phyloP scores from a whole-genome alignment of 2,113 vertebrate genomes.

The Embiotoca jacksoni region DNA sequence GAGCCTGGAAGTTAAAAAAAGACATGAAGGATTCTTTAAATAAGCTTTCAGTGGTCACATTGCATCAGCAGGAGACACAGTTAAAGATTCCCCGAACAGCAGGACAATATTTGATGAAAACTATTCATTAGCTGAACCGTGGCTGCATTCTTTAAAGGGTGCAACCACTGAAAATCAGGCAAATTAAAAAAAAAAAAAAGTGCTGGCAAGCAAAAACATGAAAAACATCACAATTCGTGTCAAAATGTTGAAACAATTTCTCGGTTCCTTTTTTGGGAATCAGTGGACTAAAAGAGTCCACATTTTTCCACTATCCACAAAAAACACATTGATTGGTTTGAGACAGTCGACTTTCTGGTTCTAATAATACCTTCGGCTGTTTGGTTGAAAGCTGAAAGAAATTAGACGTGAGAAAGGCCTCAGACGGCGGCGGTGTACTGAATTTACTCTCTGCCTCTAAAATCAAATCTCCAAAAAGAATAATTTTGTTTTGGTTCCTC shows the following conservation, averaged over 20 bases:
- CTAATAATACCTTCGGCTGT: constrained; percentile 3
- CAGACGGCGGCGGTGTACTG: constrained; percentile 19
- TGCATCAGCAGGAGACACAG: constrained; percentile 14
- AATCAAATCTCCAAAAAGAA: constrained; percentile 62
- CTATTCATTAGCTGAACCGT: constrained; percentile 9
- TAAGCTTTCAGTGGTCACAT: not conserved
- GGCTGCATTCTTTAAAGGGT: not conserved
- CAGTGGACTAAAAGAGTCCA: no score
- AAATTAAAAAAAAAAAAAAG: no score
- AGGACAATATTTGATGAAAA: not conserved
- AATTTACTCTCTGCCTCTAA: constrained; percentile 56
- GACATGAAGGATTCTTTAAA: not conserved
- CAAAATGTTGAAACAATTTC: not conserved
- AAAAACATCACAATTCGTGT: not conserved
- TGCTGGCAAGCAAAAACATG: no score
- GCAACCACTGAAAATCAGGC: no score
- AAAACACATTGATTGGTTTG: not conserved
- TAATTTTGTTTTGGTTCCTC: constrained; percentile 18
- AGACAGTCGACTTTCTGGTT: not conserved
- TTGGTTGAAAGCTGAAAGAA: constrained; percentile 21
- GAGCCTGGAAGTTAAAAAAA: not conserved
- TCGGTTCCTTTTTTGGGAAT: not conserved
- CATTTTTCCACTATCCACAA: no score
- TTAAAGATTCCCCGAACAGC: constrained; percentile 13
- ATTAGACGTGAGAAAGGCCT: constrained; percentile 10